Base-by-base conservation (phyloP, 1,140 invertebrate genomes). In the Penaeus vannamei region DNA sequence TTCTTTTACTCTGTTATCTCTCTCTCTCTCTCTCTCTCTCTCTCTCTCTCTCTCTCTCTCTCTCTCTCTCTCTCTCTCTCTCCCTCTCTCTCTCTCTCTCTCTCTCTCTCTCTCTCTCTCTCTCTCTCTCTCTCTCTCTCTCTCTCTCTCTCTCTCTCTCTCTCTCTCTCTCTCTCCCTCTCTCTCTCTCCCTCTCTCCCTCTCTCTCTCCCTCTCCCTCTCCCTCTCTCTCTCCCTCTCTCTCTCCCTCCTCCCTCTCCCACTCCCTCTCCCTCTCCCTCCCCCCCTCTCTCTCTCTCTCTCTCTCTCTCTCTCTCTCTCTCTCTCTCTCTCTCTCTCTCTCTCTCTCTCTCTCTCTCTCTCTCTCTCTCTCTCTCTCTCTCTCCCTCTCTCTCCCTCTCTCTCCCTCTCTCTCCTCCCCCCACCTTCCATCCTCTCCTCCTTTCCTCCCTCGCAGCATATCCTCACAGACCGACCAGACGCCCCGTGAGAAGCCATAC, bases 21-120 rank as follows among this genome's bases (percentile, higher is more conserved):
- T 79, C n/a, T 26, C 32, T n/a, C 36, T n/a, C 22, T n/a, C 36
- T 72, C 62, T 69, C 19, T 42, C 83, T 26, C 64, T 29, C 62
- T 42, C 64, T 69, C 62, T 53, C 83, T 84, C 64, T 46, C 83
- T 72, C 66, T 72, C 66, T 72, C 62, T 53, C 83, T 69, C 83
- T 69, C 83, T 29, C 61, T 32, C 5, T 17, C 36, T 77, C 1
- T n/a, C 72, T 29, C 3, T 26, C 72, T 32, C 3, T 23, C 19
- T 23, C 1, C 12, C 29, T 77, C 2, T 29, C 72, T 32, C 72
- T 23, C 23, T 19, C 20, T 29, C 72, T 26, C 29, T 19, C 32
- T 29, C 32, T 32, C 32, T 77, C 32, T 23, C 20, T 19, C 17
- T 20, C 23, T 29, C 72, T 29, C 32, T 23, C 72, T 32, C 20